Evolutionary conservation across 2,113 vertebrate genomes (phyloP).

Genomic region (Buteo buteo): DNA sequence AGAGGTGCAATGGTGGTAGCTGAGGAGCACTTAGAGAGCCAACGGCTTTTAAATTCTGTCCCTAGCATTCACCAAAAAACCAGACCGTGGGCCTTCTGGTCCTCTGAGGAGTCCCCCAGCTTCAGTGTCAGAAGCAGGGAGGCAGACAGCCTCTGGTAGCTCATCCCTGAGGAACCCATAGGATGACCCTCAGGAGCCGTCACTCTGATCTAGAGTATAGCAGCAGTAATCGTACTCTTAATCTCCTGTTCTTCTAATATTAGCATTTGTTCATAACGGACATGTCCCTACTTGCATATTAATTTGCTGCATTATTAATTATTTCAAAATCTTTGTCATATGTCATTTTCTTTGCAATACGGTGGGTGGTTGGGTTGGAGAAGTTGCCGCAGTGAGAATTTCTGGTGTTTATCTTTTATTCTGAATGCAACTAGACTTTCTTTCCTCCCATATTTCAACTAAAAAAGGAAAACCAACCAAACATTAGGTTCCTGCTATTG

Average conservation of each 20-base stretch:
- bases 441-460: background rate
- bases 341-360: background rate
- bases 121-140: background rate
- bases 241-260: background rate
- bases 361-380: fast-evolving
- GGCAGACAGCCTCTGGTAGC: background rate
- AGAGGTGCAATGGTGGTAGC: background rate
- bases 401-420: background rate
- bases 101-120: background rate
- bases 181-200: background rate
- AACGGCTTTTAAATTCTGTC: background rate
- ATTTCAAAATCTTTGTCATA: background rate
- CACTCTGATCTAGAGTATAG: background rate
- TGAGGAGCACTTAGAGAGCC: background rate
- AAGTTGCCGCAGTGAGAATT: background rate
- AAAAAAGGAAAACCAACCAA: background rate
- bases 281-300: background rate
- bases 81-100: background rate
- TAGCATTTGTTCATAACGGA: background rate
- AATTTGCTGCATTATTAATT: background rate
- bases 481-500: background rate
- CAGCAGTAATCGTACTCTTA: background rate
- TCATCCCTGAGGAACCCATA: background rate
- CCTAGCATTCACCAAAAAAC: background rate
- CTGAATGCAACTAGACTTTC: background rate